Conservation (phyloP, 2,888 invertebrate genomes). For the Scaptodrosophila latifasciaeformis region DNA sequence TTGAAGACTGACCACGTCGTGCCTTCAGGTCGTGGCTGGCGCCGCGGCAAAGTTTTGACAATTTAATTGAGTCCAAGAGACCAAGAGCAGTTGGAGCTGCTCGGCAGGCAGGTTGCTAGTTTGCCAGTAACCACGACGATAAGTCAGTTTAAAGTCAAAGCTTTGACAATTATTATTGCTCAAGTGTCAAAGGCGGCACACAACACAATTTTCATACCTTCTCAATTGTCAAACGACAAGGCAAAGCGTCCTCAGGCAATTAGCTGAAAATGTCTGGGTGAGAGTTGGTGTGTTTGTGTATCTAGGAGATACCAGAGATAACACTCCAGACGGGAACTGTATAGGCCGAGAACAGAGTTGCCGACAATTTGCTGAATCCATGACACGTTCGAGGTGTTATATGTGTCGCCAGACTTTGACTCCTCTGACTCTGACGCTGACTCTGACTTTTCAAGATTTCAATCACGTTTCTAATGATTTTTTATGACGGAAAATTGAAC, state of each 20-base stretch:
- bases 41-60: constrained; percentile 56
- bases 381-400: constrained; percentile 57
- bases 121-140: constrained; percentile 32
- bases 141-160: constrained; percentile 60
- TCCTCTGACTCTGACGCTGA: background rate
- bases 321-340: no score
- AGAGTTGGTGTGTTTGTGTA: no score
- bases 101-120: background rate
- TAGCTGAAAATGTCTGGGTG: constrained; percentile 49
- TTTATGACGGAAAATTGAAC: constrained; percentile 69
- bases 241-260: constrained; percentile 27
- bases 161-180: constrained; percentile 68
- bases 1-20: constrained; percentile 36
- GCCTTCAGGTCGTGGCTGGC: constrained; percentile 32
- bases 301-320: no score
- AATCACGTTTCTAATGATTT: constrained; percentile 66
- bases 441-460: constrained; percentile 51
- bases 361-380: background rate
- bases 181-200: constrained; percentile 49
- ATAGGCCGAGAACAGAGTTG: no score
- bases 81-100: constrained; percentile 16
- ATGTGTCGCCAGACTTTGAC: constrained; percentile 54
- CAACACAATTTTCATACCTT: constrained; percentile 21
- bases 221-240: background rate
- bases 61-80: constrained; percentile 49